Conservation (phyloP, 2,113 vertebrate species). For the Tragelaphus strepsiceros region DNA sequence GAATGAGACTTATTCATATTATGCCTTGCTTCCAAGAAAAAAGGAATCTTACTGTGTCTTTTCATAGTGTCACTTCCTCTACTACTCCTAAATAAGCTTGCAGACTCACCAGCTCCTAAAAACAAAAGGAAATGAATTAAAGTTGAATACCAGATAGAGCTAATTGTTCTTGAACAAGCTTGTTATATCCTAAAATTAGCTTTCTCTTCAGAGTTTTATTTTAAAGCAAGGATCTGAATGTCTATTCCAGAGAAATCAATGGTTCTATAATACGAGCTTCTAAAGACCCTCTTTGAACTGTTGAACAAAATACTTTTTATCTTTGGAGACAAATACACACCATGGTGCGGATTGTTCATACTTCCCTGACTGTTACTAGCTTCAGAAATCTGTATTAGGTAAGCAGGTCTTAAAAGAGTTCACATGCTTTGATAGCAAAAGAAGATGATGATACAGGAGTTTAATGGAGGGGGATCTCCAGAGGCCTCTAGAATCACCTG, state of each 20-base stretch:
- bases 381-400: background rate
- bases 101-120: conserved; percentile 34
- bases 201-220: conserved; percentile 32
- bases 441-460: background rate
- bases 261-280: background rate
- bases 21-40: conserved; percentile 3
- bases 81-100: conserved; percentile 24
- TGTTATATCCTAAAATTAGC: conserved; percentile 59
- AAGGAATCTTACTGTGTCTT: conserved; percentile 38
- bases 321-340: background rate
- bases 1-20: conserved; percentile 12
- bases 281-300: background rate
- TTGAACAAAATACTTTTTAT: background rate
- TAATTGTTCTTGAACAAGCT: conserved; percentile 63
- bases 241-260: background rate
- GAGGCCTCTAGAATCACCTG: background rate
- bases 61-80: conserved; percentile 54
- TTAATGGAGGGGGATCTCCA: background rate
- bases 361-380: background rate
- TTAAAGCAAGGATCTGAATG: conserved; percentile 30
- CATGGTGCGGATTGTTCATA: background rate
- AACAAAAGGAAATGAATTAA: conserved; percentile 30
- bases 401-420: background rate
- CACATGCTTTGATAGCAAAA: background rate
- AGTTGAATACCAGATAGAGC: conserved; percentile 39